Conservation (phyloP, 1,140 invertebrate species). For the Ephestia elutella region DNA sequence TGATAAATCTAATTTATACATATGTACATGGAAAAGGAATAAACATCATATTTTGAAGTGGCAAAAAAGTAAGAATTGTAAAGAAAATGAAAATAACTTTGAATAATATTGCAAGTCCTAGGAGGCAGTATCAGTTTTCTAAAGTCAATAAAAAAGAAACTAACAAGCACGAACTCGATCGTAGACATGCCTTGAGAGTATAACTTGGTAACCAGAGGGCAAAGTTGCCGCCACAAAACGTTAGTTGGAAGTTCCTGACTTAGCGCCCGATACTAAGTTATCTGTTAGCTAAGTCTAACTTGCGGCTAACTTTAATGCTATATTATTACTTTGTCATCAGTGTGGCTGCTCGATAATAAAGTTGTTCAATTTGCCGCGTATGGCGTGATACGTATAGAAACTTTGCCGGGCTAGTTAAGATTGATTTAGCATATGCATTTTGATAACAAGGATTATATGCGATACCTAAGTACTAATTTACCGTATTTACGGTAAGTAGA, state of each 20-base stretch:
- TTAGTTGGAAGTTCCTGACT: conserved; percentile 57
- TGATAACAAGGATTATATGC: no score
- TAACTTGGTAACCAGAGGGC: conserved; percentile 33
- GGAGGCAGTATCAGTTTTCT: not conserved
- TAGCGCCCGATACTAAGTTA: conserved; percentile 66
- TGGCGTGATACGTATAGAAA: conserved; percentile 16
- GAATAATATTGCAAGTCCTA: no score
- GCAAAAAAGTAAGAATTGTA: no score
- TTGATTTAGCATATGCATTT: no score
- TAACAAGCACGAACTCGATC: not conserved
- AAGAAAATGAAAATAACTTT: no score
- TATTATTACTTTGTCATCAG: conserved; percentile 46
- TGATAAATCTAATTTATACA: no score
- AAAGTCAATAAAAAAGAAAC: not conserved
- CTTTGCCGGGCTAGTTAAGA: not conserved
- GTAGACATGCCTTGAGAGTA: not conserved
- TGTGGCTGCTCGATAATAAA: conserved; percentile 25
- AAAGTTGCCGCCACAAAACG: conserved; percentile 54
- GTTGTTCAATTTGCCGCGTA: conserved; percentile 3
- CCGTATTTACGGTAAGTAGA: no score
- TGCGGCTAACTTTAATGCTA: conserved; percentile 48
- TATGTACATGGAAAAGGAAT: no score
- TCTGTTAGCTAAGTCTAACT: conserved; percentile 56
- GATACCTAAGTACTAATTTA: no score
- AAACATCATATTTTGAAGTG: no score